Evolutionary conservation across 2,888 invertebrate genomes (phyloP).

Genomic region (Eledona agricola): DNA sequence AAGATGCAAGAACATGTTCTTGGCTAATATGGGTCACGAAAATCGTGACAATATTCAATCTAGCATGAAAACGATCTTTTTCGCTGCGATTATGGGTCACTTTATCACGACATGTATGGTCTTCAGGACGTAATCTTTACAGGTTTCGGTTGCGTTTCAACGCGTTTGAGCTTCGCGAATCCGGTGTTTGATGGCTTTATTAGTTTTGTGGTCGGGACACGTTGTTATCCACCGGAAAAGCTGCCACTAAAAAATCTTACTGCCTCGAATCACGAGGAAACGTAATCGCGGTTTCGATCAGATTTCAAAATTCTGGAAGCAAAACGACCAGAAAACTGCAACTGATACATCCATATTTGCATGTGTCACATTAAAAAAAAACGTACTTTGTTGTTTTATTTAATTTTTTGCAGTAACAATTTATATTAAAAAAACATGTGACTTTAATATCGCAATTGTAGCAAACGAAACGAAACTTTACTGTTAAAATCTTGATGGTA

Average conservation of each 20-base stretch:
- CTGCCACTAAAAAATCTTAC: slow-evolving; percentile 7
- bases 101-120: slow-evolving; percentile 45
- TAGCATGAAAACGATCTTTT: slow-evolving; percentile 49
- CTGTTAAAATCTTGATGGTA: no score
- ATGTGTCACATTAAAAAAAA: no score
- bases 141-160: background rate
- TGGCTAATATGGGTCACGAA: slow-evolving; percentile 52
- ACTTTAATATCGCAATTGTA: no score
- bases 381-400: no score
- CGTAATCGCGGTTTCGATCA: no score
- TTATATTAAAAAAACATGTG: no score
- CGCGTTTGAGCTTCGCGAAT: background rate
- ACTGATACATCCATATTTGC: no score
- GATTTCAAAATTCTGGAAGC: no score
- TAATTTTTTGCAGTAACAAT: no score
- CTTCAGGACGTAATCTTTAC: slow-evolving; percentile 6
- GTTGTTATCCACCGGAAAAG: slow-evolving; percentile 4
- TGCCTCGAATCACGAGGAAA: no score
- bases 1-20: slow-evolving; percentile 41
- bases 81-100: slow-evolving; percentile 45
- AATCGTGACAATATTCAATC: slow-evolving; percentile 54
- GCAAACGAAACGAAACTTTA: no score
- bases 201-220: background rate
- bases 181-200: slow-evolving; percentile 4
- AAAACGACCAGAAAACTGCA: no score